phyloP scores from a whole-genome alignment of 1,140 invertebrate species.

The Drosophila pallidifrons region DNA sequence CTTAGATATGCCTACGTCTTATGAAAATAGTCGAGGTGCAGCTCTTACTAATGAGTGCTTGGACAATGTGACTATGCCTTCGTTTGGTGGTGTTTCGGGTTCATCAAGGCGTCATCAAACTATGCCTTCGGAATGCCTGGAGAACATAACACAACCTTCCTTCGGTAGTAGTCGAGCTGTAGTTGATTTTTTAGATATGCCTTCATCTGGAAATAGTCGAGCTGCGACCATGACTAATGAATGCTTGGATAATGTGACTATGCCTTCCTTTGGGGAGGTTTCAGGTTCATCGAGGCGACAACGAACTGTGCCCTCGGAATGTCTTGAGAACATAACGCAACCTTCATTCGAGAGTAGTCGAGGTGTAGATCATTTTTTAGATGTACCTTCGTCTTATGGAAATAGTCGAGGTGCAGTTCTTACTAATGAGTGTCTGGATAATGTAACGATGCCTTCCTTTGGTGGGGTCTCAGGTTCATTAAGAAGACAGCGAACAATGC shows the following conservation, averaged over 20 bases:
- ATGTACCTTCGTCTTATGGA: not conserved
- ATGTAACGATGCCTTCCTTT: slow-evolving; percentile 33
- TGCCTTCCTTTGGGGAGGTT: slow-evolving; percentile 9
- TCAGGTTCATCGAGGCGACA: slow-evolving; percentile 5
- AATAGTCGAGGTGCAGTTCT: not conserved
- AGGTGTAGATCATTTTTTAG: too few relatives aligned
- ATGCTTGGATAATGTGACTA: slow-evolving; percentile 2
- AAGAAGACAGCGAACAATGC: not conserved
- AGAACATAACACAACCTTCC: slow-evolving; percentile 19
- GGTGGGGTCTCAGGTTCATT: not conserved
- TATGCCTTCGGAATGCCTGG: slow-evolving; percentile 7
- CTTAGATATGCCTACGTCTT: not conserved
- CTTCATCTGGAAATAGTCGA: not conserved
- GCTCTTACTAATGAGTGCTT: not conserved
- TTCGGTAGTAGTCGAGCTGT: slow-evolving; percentile 2
- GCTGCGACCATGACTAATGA: not conserved
- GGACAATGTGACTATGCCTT: slow-evolving; percentile 15
- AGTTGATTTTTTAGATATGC: not conserved
- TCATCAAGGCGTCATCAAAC: slow-evolving; percentile 8
- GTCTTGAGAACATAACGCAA: slow-evolving; percentile 7
- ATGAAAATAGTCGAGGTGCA: not conserved
- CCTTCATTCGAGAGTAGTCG: slow-evolving; percentile 10
- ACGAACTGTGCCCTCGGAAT: slow-evolving; percentile 3
- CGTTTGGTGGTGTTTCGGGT: slow-evolving; percentile 4
- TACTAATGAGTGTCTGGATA: not conserved